Base-by-base conservation (phyloP, 2,888 invertebrate genomes). In the Teinopalpus imperialis region DNA sequence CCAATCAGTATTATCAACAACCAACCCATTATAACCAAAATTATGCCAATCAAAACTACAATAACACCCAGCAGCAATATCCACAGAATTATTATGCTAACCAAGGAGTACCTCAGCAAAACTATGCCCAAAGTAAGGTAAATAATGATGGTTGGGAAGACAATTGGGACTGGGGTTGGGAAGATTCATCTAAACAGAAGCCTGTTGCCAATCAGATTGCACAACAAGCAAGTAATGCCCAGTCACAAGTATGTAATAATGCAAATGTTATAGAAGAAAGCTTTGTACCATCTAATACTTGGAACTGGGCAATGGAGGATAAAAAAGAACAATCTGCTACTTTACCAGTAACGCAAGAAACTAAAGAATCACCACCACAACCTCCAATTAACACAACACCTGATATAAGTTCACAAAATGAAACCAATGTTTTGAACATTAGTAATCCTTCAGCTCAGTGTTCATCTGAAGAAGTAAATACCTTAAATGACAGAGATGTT, bases 91-190 rank as follows among this genome's bases (percentile, higher is more conserved):
- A 69, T 52, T 78, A 78, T 61, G 72, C 66, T 49, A 75, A 74
- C 57, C 74, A 77, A 61, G 61, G 55, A 36, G 57, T 55, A 6
- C 69, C 65, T 29, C 74, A 64, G 49, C 75, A 64, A 46, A 69
- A 60, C 37, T 71, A 65, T 47, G 47, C 57, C 10, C 73, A 72
- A 51, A 67, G 55, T 26, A 66, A 75, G 51, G 57, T 64, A 10
- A 73, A 73, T 44, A 60, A 66, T 40, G 86, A 80, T 60, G 73
- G 60, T 43, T 88, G 81, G 86, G 85, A 82, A 50, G 86, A 82
- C 30, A 82, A 82, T 35, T 91, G 91, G 91, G 90, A 90, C 60
- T 91, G 91, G 92, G 90, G 90, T 1, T 91, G 91, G 92, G 92
- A 91, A 7, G 92, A 92, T 49, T 68, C 80, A 7, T 68, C 79